Base-by-base conservation (phyloP, 2,888 invertebrate genomes). In the Hedychridium roseum region DNA sequence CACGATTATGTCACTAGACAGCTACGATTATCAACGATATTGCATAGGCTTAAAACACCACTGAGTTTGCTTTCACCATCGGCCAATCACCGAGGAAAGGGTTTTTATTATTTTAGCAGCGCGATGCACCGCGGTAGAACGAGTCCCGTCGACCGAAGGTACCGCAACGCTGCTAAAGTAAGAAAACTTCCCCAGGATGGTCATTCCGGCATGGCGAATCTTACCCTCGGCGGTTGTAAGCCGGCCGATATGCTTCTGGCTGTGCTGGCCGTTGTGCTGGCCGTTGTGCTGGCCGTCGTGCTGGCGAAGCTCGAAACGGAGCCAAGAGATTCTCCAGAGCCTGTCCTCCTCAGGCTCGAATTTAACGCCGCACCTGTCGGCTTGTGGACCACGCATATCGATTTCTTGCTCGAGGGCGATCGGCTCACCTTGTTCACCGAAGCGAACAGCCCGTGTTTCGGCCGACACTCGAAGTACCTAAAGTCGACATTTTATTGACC, bases 381-480 rank as follows among this genome's bases (percentile, higher is more conserved):
- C 73, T 80, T 84, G 77, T 86, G 89, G 54, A 86, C 82, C 51
- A 83, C 83, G 79, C 86, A 88, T 58, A 83, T 81, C 64, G 85
- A 85, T 71, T 85, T 85, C 66, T 86, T 82, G 78, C 84, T 89
- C 40, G 90, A 88, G 20, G 93, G 94, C 32, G 93, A 92, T 55
- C 89, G 87, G 66, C 90, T 88, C 57, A 97, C 92, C 83, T 97
- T 97, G 70, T 90, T 86, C 46, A 91, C 82, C 1, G 97, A 96
- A 16, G 96, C 94, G 81, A 98, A 98, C 52, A 98, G 83, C 1
- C 98, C 98, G 80, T 90, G 92, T 73, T 91, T 89, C 27, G 92
- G 89, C 56, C 88, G 85, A 79, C 97, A 98, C 61, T 91, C 89
- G 82, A 98, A 98, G 82, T 98, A 98, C 81, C 97, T 94, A 80